Base-by-base conservation (phyloP, 2,797 vertebrate species). In the Avahi laniger region DNA sequence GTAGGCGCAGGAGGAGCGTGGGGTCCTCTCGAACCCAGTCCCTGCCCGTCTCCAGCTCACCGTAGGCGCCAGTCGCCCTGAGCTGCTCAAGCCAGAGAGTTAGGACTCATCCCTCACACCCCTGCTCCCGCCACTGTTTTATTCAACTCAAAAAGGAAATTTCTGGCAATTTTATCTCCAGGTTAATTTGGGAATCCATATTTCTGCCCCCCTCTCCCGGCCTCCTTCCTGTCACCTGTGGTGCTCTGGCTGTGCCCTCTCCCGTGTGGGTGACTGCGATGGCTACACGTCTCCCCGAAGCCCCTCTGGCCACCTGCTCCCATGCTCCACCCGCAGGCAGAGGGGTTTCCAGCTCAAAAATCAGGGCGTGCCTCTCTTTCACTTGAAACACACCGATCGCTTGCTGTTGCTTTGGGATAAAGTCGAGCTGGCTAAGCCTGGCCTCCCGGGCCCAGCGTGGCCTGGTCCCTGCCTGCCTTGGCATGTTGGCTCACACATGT, bases 251-350 rank as follows among this genome's bases (percentile, higher is more conserved):
- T 15, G 17, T 18, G 11, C 24, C 28, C 6, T 41, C n/a, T 57
- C 28, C 33, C 15, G 1, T 14, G 22, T 4, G 35, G 50, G 4
- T 15, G 48, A 67, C 24, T 7, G 5, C 28, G 18, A 20, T 59
- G 30, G 30, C 35, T 26, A 5, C 35, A 4, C 26, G 0, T 41
- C 30, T 11, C 28, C 13, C 50, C n/a, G 2, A 0, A 8, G 2
- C 28, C 15, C 43, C 33, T 57, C 41, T 57, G 5, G 33, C 2
- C 35, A 2, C 54, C 52, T 35, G 30, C 14, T 2, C 2, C 30
- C 2, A 5, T 12, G 57, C 67, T 90, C 48, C 18, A 52, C 22
- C 2, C 0, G 3, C 41, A 30, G 35, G 33, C 61, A 48, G 28
- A 89, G 9, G 28, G 35, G 57, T 26, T 61, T 43, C 75, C 30